phyloP scores from a whole-genome alignment of 2,113 vertebrate genomes.

The Protomyctophum bolini region DNA sequence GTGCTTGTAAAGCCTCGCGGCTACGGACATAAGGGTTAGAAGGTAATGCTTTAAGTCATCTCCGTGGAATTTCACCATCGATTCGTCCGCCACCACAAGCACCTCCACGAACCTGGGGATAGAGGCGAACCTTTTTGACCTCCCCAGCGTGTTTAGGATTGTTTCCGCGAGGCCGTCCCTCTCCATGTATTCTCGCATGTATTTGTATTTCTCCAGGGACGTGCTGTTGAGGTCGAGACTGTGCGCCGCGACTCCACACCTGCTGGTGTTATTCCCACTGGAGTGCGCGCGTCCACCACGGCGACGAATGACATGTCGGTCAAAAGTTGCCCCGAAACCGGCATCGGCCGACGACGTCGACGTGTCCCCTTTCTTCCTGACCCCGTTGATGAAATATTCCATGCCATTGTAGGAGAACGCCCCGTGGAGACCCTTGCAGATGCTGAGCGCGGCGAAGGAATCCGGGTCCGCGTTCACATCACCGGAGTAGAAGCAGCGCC shows the following conservation, averaged over 20 bases:
- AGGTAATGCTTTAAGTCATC: constrained; percentile 93
- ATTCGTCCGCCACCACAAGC: constrained; percentile 95
- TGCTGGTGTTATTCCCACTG: constrained; percentile 74
- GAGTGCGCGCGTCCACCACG: constrained; percentile 58
- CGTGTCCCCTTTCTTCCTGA: constrained; percentile 49
- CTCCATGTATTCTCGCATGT: constrained; percentile 41
- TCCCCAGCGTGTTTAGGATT: constrained; percentile 65
- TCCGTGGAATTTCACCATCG: constrained; percentile 95
- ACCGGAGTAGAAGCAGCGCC: constrained; percentile 91
- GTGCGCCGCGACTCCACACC: constrained; percentile 87
- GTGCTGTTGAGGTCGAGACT: constrained; percentile 75
- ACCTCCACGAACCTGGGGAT: constrained; percentile 94
- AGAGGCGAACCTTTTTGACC: constrained; percentile 91
- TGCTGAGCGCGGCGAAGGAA: constrained; percentile 90
- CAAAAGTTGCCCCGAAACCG: constrained; percentile 28
- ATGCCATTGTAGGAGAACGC: constrained; percentile 87
- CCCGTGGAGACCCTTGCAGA: constrained; percentile 89
- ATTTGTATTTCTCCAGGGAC: constrained; percentile 85
- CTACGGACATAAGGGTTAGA: constrained; percentile 93
- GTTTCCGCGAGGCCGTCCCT: constrained; percentile 49
- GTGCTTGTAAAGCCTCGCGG: constrained; percentile 93
- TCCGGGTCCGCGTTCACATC: constrained; percentile 87
- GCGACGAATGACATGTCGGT: constrained; percentile 84
- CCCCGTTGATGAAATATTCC: constrained; percentile 87
- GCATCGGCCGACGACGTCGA: not conserved